Evolutionary conservation across 2,113 vertebrate species (phyloP).

Genomic region (Aviceda subcristata): DNA sequence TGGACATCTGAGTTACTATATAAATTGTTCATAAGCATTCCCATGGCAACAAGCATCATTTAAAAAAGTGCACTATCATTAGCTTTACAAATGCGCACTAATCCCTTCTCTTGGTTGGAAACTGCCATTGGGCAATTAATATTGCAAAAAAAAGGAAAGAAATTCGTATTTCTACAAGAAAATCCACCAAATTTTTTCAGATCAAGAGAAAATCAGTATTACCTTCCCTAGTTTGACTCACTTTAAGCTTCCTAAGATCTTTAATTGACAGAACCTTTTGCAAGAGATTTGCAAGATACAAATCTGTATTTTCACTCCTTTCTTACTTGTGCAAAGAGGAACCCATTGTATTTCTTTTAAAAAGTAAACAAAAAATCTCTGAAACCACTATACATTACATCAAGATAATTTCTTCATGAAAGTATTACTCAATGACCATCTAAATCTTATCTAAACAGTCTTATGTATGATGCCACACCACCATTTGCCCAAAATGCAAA

Average conservation of each 20-base stretch:
- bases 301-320: not conserved
- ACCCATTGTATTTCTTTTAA: not conserved
- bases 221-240: not conserved
- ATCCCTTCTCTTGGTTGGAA: not conserved
- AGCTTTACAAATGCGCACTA: not conserved
- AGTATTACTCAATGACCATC: not conserved
- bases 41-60: not conserved
- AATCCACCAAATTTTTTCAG: not conserved
- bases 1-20: not conserved
- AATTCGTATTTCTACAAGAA: not conserved
- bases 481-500: not conserved
- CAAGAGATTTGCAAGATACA: not conserved
- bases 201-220: not conserved
- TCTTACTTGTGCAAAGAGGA: not conserved
- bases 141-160: not conserved
- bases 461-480: not conserved
- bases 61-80: not conserved
- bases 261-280: not conserved
- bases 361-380: not conserved
- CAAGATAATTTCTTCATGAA: not conserved
- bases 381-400: not conserved
- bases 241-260: not conserved
- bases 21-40: not conserved
- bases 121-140: not conserved
- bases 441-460: not conserved